Percentiles rank a stretch among this genome's conserved stretches.
These are phyloP conservation scores for Metopolophium dirhodum DNA, from an alignment of 1,140 invertebrate genomes.

Conservation along the genomic window DNA sequence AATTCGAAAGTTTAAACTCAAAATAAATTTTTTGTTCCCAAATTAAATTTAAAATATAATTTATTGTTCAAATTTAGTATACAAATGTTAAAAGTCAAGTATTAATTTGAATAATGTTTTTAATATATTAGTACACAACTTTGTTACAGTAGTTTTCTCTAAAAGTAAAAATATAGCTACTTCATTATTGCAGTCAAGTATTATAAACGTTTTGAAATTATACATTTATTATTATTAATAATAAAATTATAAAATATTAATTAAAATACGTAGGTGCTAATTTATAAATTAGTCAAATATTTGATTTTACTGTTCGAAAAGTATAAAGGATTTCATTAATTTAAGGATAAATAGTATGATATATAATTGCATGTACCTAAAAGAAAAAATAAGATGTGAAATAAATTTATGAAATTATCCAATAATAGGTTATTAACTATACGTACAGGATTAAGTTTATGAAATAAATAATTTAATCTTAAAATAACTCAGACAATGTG, in stretches of 20 bases:
- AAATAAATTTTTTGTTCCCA: not conserved
- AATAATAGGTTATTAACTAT: not conserved
- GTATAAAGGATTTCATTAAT: not conserved
- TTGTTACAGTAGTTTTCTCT: not conserved
- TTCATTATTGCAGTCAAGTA: too few species aligned
- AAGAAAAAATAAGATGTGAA: not conserved
- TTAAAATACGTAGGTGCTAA: too few species aligned
- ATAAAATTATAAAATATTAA: too few species aligned
- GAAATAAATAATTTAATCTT: not conserved
- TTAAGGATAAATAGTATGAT: not conserved
- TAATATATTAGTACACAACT: not conserved
- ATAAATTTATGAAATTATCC: not conserved
- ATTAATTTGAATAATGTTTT: not conserved
- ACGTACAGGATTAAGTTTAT: not conserved
- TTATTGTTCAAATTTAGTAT: not conserved
- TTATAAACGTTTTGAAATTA: too few species aligned
- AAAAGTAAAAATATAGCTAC: not conserved
- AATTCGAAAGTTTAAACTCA: not conserved
- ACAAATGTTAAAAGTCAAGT: not conserved
- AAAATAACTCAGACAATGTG: not conserved
- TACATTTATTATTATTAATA: too few species aligned
- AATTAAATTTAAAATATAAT: not conserved
- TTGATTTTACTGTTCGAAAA: too few species aligned
- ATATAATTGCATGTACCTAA: not conserved
- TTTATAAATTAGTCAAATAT: too few species aligned